These are phyloP conservation scores for Oreocharis arfaki DNA, from an alignment of 2,113 vertebrate genomes.

Conservation along the genomic window DNA sequence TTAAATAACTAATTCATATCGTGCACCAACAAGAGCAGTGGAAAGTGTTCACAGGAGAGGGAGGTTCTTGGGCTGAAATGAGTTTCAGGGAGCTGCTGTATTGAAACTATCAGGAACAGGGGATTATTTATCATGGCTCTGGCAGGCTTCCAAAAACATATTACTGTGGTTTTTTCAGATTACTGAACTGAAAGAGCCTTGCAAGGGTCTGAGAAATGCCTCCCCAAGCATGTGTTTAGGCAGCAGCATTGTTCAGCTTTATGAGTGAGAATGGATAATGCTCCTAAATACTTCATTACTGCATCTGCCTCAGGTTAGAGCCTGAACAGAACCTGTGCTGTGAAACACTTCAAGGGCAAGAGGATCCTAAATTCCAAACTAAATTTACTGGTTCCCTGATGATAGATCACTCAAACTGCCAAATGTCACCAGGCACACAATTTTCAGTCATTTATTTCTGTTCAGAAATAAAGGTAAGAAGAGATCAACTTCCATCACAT, in stretches of 20 bases:
- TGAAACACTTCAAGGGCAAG: not conserved
- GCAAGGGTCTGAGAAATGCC: not conserved
- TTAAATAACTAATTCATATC: constrained; percentile 7
- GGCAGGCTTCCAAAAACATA: not conserved
- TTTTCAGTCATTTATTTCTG: not conserved
- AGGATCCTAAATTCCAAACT: not conserved
- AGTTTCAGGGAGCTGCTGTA: not conserved
- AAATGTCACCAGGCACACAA: not conserved
- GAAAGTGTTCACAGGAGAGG: not conserved
- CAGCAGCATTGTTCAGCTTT: not conserved
- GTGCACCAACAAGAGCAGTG: not conserved
- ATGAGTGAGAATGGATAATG: not conserved
- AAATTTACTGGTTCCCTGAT: not conserved
- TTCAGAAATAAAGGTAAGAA: not conserved
- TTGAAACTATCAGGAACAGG: not conserved
- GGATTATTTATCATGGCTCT: constrained; percentile 28
- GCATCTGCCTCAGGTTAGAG: not conserved
- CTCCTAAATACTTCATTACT: not conserved
- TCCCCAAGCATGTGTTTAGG: not conserved
- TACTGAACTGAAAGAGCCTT: not conserved
- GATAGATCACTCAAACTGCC: not conserved
- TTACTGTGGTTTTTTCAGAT: not conserved
- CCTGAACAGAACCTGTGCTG: not conserved
- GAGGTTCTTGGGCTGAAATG: not conserved
- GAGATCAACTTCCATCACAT: not conserved